Evolutionary conservation across 2,888 invertebrate genomes (phyloP).

Genomic region (Volucella bombylans): DNA sequence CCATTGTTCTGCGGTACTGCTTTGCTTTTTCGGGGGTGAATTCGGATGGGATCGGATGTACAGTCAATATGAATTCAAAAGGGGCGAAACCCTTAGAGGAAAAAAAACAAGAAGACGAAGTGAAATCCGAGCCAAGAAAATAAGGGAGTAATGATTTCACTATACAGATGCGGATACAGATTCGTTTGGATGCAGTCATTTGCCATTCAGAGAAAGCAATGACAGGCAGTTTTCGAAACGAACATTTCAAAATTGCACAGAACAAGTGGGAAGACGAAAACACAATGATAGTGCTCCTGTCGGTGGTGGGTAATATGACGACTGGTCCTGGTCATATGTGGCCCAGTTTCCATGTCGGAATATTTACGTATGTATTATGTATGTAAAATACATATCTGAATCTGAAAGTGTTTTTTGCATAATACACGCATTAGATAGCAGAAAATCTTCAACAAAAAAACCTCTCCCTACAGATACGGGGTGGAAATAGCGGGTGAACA

Average conservation of each 20-base stretch:
- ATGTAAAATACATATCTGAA: neutral
- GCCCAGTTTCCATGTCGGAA: slow-evolving; percentile 18
- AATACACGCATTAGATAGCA: slow-evolving; percentile 17
- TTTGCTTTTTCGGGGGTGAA: neutral
- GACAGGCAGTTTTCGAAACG: slow-evolving; percentile 37
- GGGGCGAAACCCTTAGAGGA: neutral
- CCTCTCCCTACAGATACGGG: neutral
- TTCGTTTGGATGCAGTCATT: slow-evolving; percentile 2
- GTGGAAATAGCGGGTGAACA: too few species aligned
- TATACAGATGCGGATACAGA: neutral
- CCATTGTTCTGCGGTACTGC: slow-evolving; percentile 43
- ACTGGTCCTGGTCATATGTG: slow-evolving; percentile 27
- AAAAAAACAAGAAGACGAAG: neutral
- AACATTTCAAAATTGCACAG: slow-evolving; percentile 15
- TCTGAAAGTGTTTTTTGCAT: slow-evolving; percentile 6
- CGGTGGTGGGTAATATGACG: slow-evolving; percentile 10
- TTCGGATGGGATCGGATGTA: slow-evolving; percentile 29
- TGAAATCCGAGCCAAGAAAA: neutral
- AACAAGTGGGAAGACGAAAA: neutral
- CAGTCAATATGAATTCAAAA: slow-evolving; percentile 21
- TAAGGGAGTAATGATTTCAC: slow-evolving; percentile 37
- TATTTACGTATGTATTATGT: slow-evolving; percentile 6
- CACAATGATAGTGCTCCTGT: neutral
- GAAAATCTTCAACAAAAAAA: neutral
- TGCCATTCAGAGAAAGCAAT: slow-evolving; percentile 40